phyloP scores from a whole-genome alignment of 2,888 invertebrate species.

The Minunthozetes semirufus region DNA sequence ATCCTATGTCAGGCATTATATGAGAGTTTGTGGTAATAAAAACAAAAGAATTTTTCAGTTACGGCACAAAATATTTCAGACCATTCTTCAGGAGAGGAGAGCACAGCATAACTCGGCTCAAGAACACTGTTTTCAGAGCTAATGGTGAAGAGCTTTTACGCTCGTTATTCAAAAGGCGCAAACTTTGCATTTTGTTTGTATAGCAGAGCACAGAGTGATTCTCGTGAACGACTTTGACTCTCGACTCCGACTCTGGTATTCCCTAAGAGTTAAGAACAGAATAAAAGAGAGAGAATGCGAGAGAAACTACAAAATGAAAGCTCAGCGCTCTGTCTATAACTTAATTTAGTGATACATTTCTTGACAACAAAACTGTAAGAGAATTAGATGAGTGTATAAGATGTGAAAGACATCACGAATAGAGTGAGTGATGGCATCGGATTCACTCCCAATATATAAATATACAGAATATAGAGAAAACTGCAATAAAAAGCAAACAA shows the following conservation, averaged over 20 bases:
- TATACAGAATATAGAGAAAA: not conserved
- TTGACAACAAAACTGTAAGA: not conserved
- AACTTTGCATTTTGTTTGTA: not conserved
- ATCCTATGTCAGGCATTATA: not conserved
- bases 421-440: too few species aligned
- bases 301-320: not conserved
- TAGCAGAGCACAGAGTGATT: not conserved
- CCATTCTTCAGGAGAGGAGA: not conserved
- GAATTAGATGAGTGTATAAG: not conserved
- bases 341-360: conserved; percentile 4
- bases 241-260: not conserved
- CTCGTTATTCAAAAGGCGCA: conserved; percentile 9
- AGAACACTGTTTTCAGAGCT: not conserved
- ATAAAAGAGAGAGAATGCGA: not conserved
- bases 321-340: conserved; percentile 16
- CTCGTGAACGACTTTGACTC: not conserved
- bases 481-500: not conserved
- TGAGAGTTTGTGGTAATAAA: not conserved
- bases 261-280: not conserved
- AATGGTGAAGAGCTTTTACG: not conserved
- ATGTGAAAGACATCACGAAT: not conserved
- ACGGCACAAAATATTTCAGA: not conserved
- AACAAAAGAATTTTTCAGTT: conserved; percentile 13
- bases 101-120: not conserved
- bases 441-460: too few species aligned